These are phyloP conservation scores for Poeciliopsis prolifica DNA, from an alignment of 2,113 vertebrate species.

Conservation along the genomic window DNA sequence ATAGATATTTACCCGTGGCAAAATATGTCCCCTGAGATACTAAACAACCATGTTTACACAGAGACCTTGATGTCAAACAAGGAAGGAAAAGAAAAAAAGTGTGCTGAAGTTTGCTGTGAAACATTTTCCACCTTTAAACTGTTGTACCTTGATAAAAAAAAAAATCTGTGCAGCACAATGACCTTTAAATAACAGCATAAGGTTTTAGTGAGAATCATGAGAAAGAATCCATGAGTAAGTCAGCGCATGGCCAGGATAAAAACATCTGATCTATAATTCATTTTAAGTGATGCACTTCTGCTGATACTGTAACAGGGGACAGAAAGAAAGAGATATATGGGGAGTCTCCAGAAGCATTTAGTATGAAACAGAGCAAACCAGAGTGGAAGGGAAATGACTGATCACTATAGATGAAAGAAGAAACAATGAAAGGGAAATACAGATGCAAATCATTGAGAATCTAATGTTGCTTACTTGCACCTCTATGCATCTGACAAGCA, in stretches of 20 bases:
- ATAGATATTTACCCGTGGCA: too few species aligned
- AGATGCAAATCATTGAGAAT: slow-evolving; percentile 27
- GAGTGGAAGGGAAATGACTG: slow-evolving; percentile 30
- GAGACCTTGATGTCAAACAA: too few species aligned
- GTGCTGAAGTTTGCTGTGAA: too few species aligned
- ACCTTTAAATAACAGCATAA: background rate
- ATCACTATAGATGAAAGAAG: slow-evolving; percentile 29
- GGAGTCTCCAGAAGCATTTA: slow-evolving; percentile 28
- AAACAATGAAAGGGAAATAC: slow-evolving; percentile 25
- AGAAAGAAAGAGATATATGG: slow-evolving; percentile 10
- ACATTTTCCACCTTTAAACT: too few species aligned
- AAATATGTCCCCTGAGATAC: too few species aligned
- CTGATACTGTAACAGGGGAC: slow-evolving; percentile 3
- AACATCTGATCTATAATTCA: slow-evolving; percentile 44
- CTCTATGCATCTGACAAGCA: slow-evolving; percentile 31
- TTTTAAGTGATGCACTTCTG: background rate
- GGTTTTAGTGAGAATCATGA: background rate
- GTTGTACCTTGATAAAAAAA: background rate
- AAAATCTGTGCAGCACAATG: background rate
- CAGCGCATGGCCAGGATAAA: slow-evolving; percentile 17
- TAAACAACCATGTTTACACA: too few species aligned
- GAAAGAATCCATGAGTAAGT: background rate
- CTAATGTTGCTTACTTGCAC: slow-evolving; percentile 22
- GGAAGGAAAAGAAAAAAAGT: too few species aligned
- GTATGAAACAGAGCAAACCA: background rate